These are phyloP conservation scores for Germaria angustata DNA, from an alignment of 2,888 invertebrate species.

Conservation along the genomic window DNA sequence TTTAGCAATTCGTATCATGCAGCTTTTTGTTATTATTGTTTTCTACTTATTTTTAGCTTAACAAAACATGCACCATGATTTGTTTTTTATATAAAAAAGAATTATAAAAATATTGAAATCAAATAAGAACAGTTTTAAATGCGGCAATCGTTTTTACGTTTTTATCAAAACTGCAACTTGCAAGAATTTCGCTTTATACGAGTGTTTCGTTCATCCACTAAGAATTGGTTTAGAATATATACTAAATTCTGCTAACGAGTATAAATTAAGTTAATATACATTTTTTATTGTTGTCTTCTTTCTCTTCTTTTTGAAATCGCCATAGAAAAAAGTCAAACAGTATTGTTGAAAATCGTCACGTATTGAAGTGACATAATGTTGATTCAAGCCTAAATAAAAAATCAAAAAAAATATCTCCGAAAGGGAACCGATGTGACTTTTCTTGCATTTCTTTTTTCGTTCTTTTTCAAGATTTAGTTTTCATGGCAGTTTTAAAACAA, in stretches of 20 bases:
- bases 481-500: no score
- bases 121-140: conserved; percentile 39
- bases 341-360: conserved; percentile 52
- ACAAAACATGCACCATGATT: conserved; percentile 19
- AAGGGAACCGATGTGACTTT: conserved; percentile 42
- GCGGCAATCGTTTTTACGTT: conserved; percentile 36
- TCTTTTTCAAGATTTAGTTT: background rate
- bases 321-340: background rate
- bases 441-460: background rate
- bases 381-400: conserved; percentile 33
- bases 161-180: conserved; percentile 59
- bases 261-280: background rate
- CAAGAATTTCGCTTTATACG: conserved; percentile 30
- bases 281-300: background rate
- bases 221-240: conserved; percentile 1
- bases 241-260: background rate
- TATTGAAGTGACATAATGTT: conserved; percentile 43
- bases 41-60: conserved; percentile 23
- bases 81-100: background rate
- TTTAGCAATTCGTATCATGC: conserved; percentile 37
- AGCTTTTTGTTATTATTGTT: conserved; percentile 25
- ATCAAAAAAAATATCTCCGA: background rate
- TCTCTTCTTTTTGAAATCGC: background rate
- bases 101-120: background rate
- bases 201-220: background rate